A percentile compares a stretch with the other conserved stretches of the same genome.
Conservation (phyloP, 2,113 vertebrate genomes). For the Scortum barcoo region DNA sequence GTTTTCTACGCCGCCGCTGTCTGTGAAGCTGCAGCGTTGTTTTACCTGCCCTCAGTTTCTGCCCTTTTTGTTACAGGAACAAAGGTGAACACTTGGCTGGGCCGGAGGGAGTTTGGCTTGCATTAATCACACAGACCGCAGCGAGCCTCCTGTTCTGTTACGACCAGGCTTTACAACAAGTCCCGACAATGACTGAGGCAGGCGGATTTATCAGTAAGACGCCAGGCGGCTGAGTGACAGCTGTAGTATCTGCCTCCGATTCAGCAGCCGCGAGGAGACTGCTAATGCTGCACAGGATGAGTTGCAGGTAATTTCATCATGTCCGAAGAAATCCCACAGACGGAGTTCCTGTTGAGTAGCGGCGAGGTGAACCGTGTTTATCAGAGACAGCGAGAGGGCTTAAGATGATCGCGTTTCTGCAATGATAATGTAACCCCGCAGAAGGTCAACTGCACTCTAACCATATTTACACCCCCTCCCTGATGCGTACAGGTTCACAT, state of each 20-base stretch:
- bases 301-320: slow-evolving; percentile 38
- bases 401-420: background rate
- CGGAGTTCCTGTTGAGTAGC: background rate
- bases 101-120: slow-evolving; percentile 30
- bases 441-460: background rate
- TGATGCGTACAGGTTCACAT: background rate
- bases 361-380: background rate
- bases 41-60: slow-evolving; percentile 37
- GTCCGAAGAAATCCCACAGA: background rate
- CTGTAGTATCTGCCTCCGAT: slow-evolving; percentile 30
- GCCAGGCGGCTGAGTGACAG: slow-evolving; percentile 41
- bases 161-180: background rate
- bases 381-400: background rate
- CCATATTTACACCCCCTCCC: background rate
- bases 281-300: background rate
- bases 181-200: background rate
- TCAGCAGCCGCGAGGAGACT: slow-evolving; percentile 40
- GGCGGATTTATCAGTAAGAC: slow-evolving; percentile 41
- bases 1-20: background rate
- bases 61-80: slow-evolving; percentile 49
- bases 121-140: slow-evolving; percentile 52
- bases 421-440: background rate
- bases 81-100: slow-evolving; percentile 42
- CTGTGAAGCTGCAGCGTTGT: slow-evolving; percentile 5
- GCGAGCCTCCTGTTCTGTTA: slow-evolving; percentile 31